Evolutionary conservation across 2,797 vertebrate genomes (phyloP), one percentile per base, ranked within the genome.

Genomic region (Triplophysa bombifrons): DNA sequence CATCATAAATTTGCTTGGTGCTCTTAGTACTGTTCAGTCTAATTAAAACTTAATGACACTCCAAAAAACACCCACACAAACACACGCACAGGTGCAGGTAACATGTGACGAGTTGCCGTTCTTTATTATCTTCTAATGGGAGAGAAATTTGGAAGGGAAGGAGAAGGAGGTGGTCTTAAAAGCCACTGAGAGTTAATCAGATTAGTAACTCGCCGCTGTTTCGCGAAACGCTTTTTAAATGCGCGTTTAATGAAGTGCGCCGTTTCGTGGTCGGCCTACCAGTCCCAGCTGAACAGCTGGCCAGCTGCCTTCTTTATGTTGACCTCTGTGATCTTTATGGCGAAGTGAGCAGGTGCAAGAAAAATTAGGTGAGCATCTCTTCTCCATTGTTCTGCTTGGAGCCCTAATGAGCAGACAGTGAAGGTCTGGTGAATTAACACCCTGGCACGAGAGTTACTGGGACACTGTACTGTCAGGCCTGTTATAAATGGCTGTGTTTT

Each of bases 21-120:
- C 86, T 88, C 86, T 86, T 89, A 85, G 87, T 88, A 84, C 84
- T 83, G 66, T 76, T 83, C 71, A 79, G 77, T 41, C 85, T 92
- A 92, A 92, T 93, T 93, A 90, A 90, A 91, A 88, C 88, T 83
- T 91, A 92, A 92, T 91, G 82, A 64, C 73, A 86, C 85, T 85
- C 79, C 66, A 64, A 55, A 66, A 82, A 65, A 65, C 30, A 44
- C 27, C 72, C 10, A 11, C 41, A 41, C 41, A 38, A 38, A 38
- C 34, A 53, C 79, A 74, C 72, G 56, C 76, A 16, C 50, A 22
- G 73, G 69, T 82, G 16, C 71, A 80, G 63, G 50, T 72, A 65
- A 27, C 79, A 55, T 46, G 76, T 74, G 83, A 70, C n/a, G 41
- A 13, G 72, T 51, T 74, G 30, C 73, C 80, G 80, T 81, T 86